Conservation (phyloP, 2,113 vertebrate species). For the Aptenodytes forsteri region DNA sequence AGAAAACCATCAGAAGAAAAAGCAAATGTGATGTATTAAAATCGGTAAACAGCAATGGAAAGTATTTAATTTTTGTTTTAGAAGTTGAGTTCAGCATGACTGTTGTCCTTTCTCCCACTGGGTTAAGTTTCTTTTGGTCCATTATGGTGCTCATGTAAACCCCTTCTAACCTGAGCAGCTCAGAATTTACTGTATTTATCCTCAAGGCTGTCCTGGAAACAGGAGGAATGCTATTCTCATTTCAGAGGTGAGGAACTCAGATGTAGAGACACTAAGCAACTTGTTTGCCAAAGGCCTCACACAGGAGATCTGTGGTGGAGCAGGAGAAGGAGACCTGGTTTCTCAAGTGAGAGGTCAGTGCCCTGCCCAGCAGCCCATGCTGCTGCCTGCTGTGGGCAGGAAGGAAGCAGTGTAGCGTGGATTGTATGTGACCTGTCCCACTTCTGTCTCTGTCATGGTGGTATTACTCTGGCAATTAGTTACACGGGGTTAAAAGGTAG, state of each 20-base stretch:
- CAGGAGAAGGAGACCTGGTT: not conserved
- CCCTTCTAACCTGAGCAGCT: not conserved
- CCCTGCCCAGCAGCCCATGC: not conserved
- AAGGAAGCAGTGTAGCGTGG: not conserved
- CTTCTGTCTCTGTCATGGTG: not conserved
- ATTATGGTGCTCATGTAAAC: not conserved
- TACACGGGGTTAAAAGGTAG: not conserved
- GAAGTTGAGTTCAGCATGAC: not conserved
- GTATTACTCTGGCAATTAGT: not conserved
- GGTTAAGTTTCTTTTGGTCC: not conserved
- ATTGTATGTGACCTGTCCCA: not conserved
- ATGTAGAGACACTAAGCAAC: not conserved
- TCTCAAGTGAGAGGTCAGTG: not conserved
- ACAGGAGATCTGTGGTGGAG: not conserved
- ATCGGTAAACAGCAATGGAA: not conserved
- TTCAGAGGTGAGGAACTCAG: not conserved
- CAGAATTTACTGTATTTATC: not conserved
- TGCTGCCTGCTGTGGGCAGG: not conserved
- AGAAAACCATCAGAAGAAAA: not conserved
- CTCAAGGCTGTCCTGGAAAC: not conserved
- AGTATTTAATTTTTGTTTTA: not conserved
- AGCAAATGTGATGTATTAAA: not conserved
- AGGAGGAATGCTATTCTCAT: not conserved
- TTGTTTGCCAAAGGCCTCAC: not conserved
- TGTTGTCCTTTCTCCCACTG: not conserved